Conservation (phyloP, 2,888 invertebrate genomes). For the Phyto melanocephala region DNA sequence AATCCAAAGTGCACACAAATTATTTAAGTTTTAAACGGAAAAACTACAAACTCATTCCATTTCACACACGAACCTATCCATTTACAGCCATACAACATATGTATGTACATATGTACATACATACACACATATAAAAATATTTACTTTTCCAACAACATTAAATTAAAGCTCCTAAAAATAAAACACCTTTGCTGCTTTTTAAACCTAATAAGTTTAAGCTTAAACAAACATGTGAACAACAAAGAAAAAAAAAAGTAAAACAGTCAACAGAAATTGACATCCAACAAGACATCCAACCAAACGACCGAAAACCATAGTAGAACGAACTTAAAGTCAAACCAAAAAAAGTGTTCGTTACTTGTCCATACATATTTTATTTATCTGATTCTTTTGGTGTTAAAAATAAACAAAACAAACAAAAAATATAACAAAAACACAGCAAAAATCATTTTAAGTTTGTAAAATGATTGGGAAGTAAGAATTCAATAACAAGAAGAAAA, state of each 20-base stretch:
- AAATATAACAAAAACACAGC: conserved; percentile 20
- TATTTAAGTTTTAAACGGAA: not conserved
- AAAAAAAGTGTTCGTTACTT: not conserved
- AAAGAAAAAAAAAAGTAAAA: not conserved
- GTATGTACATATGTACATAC: not conserved
- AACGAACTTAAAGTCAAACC: conserved; percentile 13
- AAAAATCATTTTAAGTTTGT: conserved; percentile 42
- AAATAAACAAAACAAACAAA: not conserved
- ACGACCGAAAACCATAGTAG: conserved; percentile 9
- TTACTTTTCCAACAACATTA: not conserved
- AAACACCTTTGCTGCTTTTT: conserved; percentile 8
- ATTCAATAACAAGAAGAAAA: conserved; percentile 55
- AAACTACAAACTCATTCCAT: not conserved
- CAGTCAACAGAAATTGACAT: not conserved
- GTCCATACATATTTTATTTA: not conserved
- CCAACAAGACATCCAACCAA: not conserved
- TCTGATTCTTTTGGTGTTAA: conserved; percentile 12
- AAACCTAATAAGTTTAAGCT: conserved; percentile 16
- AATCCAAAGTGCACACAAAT: conserved; percentile 1
- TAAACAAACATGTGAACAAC: conserved; percentile 4
- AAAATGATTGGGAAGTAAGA: conserved; percentile 61
- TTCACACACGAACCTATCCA: not conserved
- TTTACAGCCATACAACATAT: not conserved
- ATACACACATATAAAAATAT: not conserved
- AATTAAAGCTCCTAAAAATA: not conserved